Evolutionary conservation across 2,888 invertebrate species (phyloP), one percentile per base, ranked within the genome.

Genomic region (Pogonocherus hispidulus): DNA sequence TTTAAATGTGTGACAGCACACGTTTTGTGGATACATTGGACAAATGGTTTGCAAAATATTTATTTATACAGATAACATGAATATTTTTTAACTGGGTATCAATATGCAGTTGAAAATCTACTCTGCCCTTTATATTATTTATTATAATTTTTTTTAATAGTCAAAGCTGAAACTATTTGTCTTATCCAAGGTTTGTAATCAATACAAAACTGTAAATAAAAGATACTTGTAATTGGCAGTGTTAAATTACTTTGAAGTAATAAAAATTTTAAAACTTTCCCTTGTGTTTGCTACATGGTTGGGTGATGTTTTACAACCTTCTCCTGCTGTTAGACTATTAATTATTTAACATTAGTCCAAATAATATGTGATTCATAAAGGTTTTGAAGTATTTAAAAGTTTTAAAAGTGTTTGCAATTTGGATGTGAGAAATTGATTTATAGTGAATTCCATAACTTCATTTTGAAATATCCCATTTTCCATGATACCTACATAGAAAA

Each of bases 201-300:
- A 69, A 74, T 79, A 70, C 72, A 77, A 72, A 74, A 73, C 70
- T 82, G 80, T 82, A 81, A 73, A 82, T 82, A 79, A 74, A 20
- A 11, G 19, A 41, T 41, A 41, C 41, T 78, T 81, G 80, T 82
- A 81, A 77, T 80, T 81, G 82, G 82, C 79, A 79, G 79, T 81
- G 80, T 81, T 82, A 77, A 75, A 73, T 72, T 75, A 70, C 70
- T 59, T 49, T 16, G 68, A 56, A 66, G 35, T 56, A 74, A 74
- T 72, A 72, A 72, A 54, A 72, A 55, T 66, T 74, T 70, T 70
- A 55, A 63, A 66, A 47, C 49, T 56, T 56, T 54, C 41, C 62
- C n/a, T 57, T 55, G 62, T 63, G 59, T 69, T 69, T 52, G 66
- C 66, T 69, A 69, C 62, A 35, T 37, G 18, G 11, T 19, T 54